Percentiles rank a stretch among this genome's conserved stretches.
Evolutionary conservation across 2,888 invertebrate species (phyloP).

Genomic region (Anoncus sp.): DNA sequence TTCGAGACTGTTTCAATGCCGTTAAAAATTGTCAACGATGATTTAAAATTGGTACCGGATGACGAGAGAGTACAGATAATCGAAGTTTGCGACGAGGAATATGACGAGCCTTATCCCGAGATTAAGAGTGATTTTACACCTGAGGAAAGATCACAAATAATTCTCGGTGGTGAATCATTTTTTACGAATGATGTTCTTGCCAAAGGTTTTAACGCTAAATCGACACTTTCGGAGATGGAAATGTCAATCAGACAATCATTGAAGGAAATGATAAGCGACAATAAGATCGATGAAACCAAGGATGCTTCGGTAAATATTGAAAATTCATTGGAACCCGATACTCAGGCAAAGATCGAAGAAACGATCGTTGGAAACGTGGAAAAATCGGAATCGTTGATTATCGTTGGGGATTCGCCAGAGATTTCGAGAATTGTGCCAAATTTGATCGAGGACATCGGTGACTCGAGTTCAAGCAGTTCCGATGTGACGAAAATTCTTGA

Average conservation of each 20-base stretch:
- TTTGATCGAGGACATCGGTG: background rate
- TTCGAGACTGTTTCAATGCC: constrained; percentile 12
- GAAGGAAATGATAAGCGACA: constrained; percentile 74
- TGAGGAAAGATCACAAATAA: constrained; percentile 77
- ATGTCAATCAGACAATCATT: constrained; percentile 74
- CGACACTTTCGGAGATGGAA: constrained; percentile 76
- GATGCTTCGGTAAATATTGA: constrained; percentile 14
- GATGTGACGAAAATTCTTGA: background rate
- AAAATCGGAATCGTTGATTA: background rate
- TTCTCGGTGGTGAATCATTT: constrained; percentile 72
- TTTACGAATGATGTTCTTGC: constrained; percentile 56
- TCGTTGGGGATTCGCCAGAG: background rate
- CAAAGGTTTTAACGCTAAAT: constrained; percentile 63
- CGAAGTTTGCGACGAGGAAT: constrained; percentile 79
- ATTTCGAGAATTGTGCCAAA: background rate
- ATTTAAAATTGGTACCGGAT: constrained; percentile 77
- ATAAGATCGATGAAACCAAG: constrained; percentile 58
- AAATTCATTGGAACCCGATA: constrained; percentile 17
- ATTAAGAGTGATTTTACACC: constrained; percentile 74
- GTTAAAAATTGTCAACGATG: constrained; percentile 49
- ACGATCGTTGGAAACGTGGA: background rate
- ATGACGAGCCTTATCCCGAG: constrained; percentile 79
- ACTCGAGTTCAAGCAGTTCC: background rate
- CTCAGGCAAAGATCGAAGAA: constrained; percentile 1
- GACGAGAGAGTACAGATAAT: constrained; percentile 81